These are phyloP conservation scores for Archivesica marissinica DNA, from an alignment of 1,140 invertebrate species.

Conservation along the genomic window DNA sequence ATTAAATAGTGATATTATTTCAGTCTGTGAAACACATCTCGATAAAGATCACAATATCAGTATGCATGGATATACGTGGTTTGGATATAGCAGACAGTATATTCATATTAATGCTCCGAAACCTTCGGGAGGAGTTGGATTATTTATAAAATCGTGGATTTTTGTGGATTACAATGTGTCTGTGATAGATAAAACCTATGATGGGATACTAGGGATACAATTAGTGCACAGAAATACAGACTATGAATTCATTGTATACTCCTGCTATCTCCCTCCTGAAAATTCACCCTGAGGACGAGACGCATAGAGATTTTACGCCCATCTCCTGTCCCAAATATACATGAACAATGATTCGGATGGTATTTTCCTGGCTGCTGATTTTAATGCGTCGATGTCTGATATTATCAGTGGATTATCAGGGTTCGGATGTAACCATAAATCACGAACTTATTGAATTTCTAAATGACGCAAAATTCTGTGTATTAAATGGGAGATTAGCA, in stretches of 20 bases:
- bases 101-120: slow-evolving; percentile 59
- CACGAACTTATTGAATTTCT: slow-evolving; percentile 49
- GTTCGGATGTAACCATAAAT: neutral
- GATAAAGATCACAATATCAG: neutral
- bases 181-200: slow-evolving; percentile 38
- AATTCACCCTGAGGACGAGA: slow-evolving; percentile 26
- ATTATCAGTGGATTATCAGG: neutral
- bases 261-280: slow-evolving; percentile 40
- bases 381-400: slow-evolving; percentile 19
- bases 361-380: slow-evolving; percentile 29
- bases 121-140: slow-evolving; percentile 56
- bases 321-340: slow-evolving; percentile 31
- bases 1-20: slow-evolving; percentile 33
- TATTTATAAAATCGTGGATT: slow-evolving; percentile 54
- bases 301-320: slow-evolving; percentile 38
- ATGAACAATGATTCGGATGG: neutral
- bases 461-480: slow-evolving; percentile 51
- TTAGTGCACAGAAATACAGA: slow-evolving; percentile 7
- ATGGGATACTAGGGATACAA: slow-evolving; percentile 53
- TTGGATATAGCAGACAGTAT: slow-evolving; percentile 17
- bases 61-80: neutral
- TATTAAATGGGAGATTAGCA: slow-evolving; percentile 29
- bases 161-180: neutral
- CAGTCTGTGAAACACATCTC: slow-evolving; percentile 34
- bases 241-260: slow-evolving; percentile 46